Conservation (phyloP, 2,888 invertebrate genomes). For the Prionchulus punctatus region DNA sequence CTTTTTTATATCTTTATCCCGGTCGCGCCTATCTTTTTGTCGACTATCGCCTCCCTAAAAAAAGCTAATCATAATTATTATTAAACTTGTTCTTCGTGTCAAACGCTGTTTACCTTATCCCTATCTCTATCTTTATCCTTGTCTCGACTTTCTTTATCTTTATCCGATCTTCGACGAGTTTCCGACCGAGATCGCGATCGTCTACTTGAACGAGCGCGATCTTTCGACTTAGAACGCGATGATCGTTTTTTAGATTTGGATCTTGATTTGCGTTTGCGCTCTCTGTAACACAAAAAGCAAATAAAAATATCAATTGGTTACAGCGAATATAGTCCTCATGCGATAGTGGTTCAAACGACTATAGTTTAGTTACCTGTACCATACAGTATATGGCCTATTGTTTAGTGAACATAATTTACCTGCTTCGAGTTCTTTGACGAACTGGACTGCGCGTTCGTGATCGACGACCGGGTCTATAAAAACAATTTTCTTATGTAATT, state of each 20-base stretch:
- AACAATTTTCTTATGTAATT: too few species aligned
- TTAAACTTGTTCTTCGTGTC: background rate
- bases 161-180: background rate
- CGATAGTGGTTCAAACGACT: too few species aligned
- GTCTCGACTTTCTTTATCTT: background rate
- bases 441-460: background rate
- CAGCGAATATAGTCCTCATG: too few species aligned
- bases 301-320: too few species aligned
- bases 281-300: too few species aligned
- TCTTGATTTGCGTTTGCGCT: background rate
- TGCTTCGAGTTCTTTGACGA: too few species aligned
- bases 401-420: too few species aligned
- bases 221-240: too few species aligned
- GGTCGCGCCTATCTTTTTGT: background rate
- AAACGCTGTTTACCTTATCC: background rate
- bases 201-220: too few species aligned
- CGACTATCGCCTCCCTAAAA: background rate
- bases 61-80: background rate
- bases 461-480: too few species aligned
- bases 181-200: background rate
- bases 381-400: too few species aligned
- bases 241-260: background rate
- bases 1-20: background rate
- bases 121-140: conserved; percentile 4
- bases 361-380: too few species aligned